Evolutionary conservation across 2,888 invertebrate genomes (phyloP), one percentile per base, ranked within the genome.

Genomic region (Tinea trinotella): DNA sequence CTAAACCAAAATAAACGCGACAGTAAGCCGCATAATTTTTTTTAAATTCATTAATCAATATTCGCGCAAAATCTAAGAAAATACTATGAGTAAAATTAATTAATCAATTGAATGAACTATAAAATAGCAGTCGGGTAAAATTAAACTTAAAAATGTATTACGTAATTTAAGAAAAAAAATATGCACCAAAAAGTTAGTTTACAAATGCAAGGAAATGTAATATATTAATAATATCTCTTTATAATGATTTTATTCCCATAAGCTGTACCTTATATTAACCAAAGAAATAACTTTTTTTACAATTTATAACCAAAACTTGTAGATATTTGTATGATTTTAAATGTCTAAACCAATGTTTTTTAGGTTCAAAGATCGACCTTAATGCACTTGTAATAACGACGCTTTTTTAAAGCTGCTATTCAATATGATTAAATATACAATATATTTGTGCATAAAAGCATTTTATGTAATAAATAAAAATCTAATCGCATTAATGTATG

Each of bases 201-300:
- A 30, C 7, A 4, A 7, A 40, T 4, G n/a, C 35, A 10, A 35
- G 12, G 15, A 3, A 40, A 7, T 35, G 10, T 35, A 40, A 12
- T 15, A n/a, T 40, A 15, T 40, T 40, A 40, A 40, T 40, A 40
- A n/a, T n/a, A n/a, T n/a, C n/a, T n/a, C n/a, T 15, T 6, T 13
- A 40, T 40, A 13, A 40, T 40, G 2, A 2, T 40, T 30, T 30
- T 24, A 24, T 35, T 35, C 35, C 35, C 40, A 7, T 40, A 7
- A 4, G 13, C 40, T 40, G 40, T 40, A 40, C 40, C 40, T 40
- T 40, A 40, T 40, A 15, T 40, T 40, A 30, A 40, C 40, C 40
- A 40, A 40, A 40, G 40, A 40, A 6, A 7, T 24, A 12, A 40
- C 5, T 24, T 24, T 40, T 40, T 40, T 40, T 40, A 40, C n/a